These are phyloP conservation scores for Catostylus mosaicus DNA, from an alignment of 30 jellyfish, hydroid and myxozoan genomes.

Conservation along the genomic window DNA sequence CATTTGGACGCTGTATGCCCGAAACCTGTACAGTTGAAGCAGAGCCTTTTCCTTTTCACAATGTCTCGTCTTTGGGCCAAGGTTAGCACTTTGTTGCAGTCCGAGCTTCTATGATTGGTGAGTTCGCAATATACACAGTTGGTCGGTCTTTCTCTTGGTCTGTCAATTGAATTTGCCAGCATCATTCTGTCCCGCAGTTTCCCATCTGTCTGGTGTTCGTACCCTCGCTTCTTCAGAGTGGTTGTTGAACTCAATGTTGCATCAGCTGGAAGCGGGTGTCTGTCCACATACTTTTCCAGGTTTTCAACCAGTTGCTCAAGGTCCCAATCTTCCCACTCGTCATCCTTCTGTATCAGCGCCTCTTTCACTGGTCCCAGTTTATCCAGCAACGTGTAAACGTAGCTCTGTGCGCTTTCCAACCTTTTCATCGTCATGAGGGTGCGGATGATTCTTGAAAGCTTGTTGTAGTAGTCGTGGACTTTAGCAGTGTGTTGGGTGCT, in stretches of 20 bases:
- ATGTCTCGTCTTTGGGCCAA: no score
- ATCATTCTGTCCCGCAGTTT: slow-evolving; percentile 65
- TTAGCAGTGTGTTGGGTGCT: slow-evolving; percentile 28
- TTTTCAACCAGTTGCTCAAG: slow-evolving; percentile 70
- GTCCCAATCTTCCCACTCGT: slow-evolving; percentile 66
- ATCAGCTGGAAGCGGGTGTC: slow-evolving; percentile 69
- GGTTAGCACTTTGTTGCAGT: no score
- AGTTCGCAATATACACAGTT: no score
- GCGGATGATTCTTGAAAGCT: slow-evolving; percentile 55
- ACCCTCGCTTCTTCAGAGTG: slow-evolving; percentile 26
- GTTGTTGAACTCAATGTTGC: slow-evolving; percentile 19
- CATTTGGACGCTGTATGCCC: no score
- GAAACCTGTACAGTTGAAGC: no score
- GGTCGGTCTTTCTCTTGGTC: no score
- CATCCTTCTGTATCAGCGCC: slow-evolving; percentile 48
- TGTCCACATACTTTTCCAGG: slow-evolving; percentile 59
- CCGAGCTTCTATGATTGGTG: slow-evolving; percentile 51
- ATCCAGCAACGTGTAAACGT: slow-evolving; percentile 51
- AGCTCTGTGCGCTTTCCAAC: slow-evolving; percentile 42
- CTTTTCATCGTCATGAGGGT: slow-evolving; percentile 62
- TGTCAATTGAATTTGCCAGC: slow-evolving; percentile 55
- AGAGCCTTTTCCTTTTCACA: no score
- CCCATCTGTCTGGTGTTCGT: slow-evolving; percentile 48
- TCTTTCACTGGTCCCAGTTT: slow-evolving; percentile 69
- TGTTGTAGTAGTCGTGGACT: slow-evolving; percentile 58